Conservation (phyloP, 1,140 invertebrate genomes). For the Mercenaria mercenaria region DNA sequence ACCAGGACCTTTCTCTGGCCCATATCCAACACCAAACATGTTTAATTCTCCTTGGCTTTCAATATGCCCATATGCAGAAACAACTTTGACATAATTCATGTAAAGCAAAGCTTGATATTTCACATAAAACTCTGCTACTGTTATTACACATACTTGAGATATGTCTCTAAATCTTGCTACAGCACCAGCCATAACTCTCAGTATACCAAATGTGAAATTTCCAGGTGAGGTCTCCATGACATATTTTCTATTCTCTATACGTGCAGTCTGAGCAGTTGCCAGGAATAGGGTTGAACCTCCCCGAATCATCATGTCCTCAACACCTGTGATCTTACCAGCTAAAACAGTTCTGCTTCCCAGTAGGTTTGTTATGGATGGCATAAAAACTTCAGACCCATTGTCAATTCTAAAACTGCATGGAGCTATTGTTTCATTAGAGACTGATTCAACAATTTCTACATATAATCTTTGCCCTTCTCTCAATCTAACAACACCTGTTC, state of each 20-base stretch:
- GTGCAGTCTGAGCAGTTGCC: conserved; percentile 78
- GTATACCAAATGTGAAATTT: conserved; percentile 75
- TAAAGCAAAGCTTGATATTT: conserved; percentile 76
- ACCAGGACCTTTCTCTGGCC: conserved; percentile 74
- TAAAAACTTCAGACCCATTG: conserved; percentile 74
- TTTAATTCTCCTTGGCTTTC: conserved; percentile 78
- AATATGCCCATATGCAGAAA: conserved; percentile 73
- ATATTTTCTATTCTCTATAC: conserved; percentile 75
- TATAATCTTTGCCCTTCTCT: conserved; percentile 74
- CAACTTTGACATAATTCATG: conserved; percentile 76
- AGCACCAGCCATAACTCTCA: conserved; percentile 73
- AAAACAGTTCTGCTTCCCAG: conserved; percentile 75
- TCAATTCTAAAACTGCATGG: conserved; percentile 80
- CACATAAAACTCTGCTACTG: conserved; percentile 72
- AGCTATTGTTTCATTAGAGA: conserved; percentile 77
- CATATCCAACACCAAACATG: conserved; percentile 71
- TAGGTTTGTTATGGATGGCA: conserved; percentile 75
- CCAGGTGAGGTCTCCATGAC: conserved; percentile 72
- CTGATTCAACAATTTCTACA: conserved; percentile 79
- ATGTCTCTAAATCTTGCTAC: conserved; percentile 75
- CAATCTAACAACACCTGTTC: conserved; percentile 77
- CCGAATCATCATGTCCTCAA: conserved; percentile 73
- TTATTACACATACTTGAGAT: conserved; percentile 68
- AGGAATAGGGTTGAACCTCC: conserved; percentile 73
- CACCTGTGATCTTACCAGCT: conserved; percentile 76